Evolutionary conservation across 2,888 invertebrate species (phyloP), one percentile per base, ranked within the genome.

Genomic region (Diarsia dahlii): DNA sequence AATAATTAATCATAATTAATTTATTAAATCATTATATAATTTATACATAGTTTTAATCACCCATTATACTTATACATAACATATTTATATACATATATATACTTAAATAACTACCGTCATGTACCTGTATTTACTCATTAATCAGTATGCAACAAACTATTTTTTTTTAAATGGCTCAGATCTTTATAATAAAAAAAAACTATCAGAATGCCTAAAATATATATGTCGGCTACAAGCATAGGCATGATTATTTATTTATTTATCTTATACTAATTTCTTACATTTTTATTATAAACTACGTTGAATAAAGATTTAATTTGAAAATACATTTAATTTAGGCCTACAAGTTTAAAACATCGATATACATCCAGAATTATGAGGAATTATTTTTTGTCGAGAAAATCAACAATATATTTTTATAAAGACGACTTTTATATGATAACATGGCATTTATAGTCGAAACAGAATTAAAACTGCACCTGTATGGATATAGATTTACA

Each of bases 121-220:
- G 2, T 48, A 54, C 48, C 63, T 50, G 13, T 56, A 3, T 80
- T 28, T 56, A 50, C 45, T 78, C 64, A 78, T 28, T 56, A 50
- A 34, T 78, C 64, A 78, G 64, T 78, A 78, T 81, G 81, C 78
- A 81, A 81, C 64, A 78, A 74, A 78, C 75, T 46, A 46, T 65
- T 0, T 48, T 54, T 73, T 63, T 50, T 23, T 48, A 8, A 54
- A 63, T 18, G 9, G 18, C 5, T 10, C 23, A 56, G 23, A 54
- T 18, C 12, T 60, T 45, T 2, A 2, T 28, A 5, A 4, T 13
- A 50, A 48, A 71, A 39, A 48, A 50, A 74, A 8, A 52, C 23
- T 15, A 48, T 58, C 3, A 8, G 6, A 28, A 13, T n/a, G 39
- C n/a, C 8, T 62, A 52, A 66, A 39, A 54, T 56, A 46, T 39